Evolutionary conservation across 2,797 vertebrate genomes (phyloP).

Genomic region (Hypotaenidia okinawae): DNA sequence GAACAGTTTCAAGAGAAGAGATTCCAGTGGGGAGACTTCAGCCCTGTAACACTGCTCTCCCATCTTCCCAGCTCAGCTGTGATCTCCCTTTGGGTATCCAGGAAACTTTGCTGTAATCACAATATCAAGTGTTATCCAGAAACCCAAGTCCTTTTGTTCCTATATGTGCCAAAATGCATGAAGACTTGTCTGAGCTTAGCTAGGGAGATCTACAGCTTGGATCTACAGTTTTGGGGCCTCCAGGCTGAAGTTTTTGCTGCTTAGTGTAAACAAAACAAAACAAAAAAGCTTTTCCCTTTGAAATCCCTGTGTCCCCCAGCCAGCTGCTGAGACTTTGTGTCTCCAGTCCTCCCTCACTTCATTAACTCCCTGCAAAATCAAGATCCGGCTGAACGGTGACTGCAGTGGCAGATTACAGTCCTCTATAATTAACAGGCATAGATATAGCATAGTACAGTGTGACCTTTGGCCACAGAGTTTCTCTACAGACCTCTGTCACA

Average conservation of each 20-base stretch:
- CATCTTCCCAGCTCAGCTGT: neutral
- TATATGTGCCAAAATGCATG: conserved; percentile 25
- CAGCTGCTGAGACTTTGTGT: conserved; percentile 66
- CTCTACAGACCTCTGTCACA: neutral
- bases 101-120: conserved; percentile 4
- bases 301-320: conserved; percentile 37
- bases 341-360: conserved; percentile 62
- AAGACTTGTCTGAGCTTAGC: conserved; percentile 49
- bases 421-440: conserved; percentile 4
- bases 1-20: neutral
- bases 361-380: conserved; percentile 51
- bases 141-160: neutral
- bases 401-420: conserved; percentile 33
- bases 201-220: conserved; percentile 57
- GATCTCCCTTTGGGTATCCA: neutral
- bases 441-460: neutral
- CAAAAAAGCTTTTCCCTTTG: conserved; percentile 51
- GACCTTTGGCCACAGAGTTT: conserved; percentile 14
- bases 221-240: conserved; percentile 59
- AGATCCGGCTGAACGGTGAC: conserved; percentile 12
- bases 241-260: conserved; percentile 48
- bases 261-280: conserved; percentile 53
- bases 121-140: neutral
- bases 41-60: neutral
- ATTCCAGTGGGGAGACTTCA: neutral